Base-by-base conservation (phyloP, 2,888 invertebrate species). In the Chrysina gloriosa region DNA sequence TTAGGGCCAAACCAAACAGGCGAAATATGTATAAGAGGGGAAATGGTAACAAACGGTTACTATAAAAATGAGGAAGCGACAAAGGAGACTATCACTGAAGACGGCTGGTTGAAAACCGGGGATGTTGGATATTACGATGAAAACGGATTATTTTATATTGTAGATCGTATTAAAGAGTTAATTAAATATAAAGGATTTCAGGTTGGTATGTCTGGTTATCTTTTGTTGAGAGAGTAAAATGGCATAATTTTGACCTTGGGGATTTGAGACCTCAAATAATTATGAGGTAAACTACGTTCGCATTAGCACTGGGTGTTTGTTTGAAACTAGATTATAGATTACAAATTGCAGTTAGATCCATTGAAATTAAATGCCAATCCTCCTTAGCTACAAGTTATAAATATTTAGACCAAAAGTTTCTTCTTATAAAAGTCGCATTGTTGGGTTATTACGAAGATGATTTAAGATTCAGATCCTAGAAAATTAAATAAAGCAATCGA, bases 181-280 rank as follows among this genome's bases (percentile, higher is more conserved):
- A 96, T 96, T 77, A 96, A 96, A 81, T 95, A 94, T 78, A 95
- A 96, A 81, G 95, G 92, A 47, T 92, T 89, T 77, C 91, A 93
- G 87, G 92, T 66, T 61, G 5, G 50, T 48, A 34, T 36, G n/a
- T 5, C 23, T n/a, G n/a, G n/a, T n/a, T n/a, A n/a, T n/a, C n/a
- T n/a, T n/a, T n/a, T n/a, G n/a, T n/a, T n/a, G n/a, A n/a, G n/a
- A n/a, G n/a, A n/a, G n/a, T n/a, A n/a, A n/a, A n/a, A n/a, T n/a
- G n/a, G n/a, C n/a, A n/a, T n/a, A n/a, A n/a, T n/a, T n/a, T n/a
- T n/a, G n/a, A n/a, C n/a, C n/a, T n/a, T n/a, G n/a, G n/a, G n/a
- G n/a, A n/a, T n/a, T n/a, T n/a, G n/a, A n/a, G n/a, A n/a, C n/a
- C n/a, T n/a, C n/a, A n/a, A n/a, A n/a, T n/a, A n/a, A n/a, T n/a